phyloP scores from a whole-genome alignment of 2,797 vertebrate species.

The Thalassophryne amazonica region DNA sequence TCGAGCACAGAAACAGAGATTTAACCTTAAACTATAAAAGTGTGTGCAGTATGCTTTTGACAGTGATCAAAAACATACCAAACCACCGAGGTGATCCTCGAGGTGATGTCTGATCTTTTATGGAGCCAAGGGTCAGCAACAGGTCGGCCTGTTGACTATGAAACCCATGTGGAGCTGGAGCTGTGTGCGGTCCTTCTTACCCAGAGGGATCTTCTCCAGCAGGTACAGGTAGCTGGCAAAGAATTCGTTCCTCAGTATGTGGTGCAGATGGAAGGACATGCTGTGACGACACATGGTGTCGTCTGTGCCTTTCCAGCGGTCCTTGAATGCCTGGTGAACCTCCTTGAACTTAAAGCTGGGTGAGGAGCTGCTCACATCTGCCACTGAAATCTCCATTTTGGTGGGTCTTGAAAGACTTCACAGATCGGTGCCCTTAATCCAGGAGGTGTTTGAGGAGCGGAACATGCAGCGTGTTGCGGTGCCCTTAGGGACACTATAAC shows the following conservation, averaged over 20 bases:
- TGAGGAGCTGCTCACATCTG: not conserved
- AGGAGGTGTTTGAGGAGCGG: not conserved
- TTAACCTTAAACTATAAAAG: too few species aligned
- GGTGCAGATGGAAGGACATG: slow-evolving; percentile 92
- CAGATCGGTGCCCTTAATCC: not conserved
- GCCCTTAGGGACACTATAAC: slow-evolving; percentile 51
- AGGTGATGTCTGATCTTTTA: not conserved
- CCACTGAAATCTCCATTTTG: slow-evolving; percentile 30
- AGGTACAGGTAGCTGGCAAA: slow-evolving; percentile 95
- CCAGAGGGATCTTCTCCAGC: slow-evolving; percentile 88
- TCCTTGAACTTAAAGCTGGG: slow-evolving; percentile 75
- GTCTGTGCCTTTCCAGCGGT: slow-evolving; percentile 87
- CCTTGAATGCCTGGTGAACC: slow-evolving; percentile 87
- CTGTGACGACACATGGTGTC: slow-evolving; percentile 89
- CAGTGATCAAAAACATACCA: not conserved
- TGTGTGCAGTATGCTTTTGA: not conserved
- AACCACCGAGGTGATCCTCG: not conserved
- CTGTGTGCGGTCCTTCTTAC: slow-evolving; percentile 72
- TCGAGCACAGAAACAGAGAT: too few species aligned
- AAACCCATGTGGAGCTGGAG: not conserved
- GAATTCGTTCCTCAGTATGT: slow-evolving; percentile 87
- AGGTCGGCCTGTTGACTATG: not conserved
- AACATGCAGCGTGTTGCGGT: slow-evolving; percentile 24
- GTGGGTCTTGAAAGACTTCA: not conserved
- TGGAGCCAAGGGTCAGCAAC: not conserved